Conservation (phyloP, 2,888 invertebrate genomes). For the Ommatoiulus sabulosus region DNA sequence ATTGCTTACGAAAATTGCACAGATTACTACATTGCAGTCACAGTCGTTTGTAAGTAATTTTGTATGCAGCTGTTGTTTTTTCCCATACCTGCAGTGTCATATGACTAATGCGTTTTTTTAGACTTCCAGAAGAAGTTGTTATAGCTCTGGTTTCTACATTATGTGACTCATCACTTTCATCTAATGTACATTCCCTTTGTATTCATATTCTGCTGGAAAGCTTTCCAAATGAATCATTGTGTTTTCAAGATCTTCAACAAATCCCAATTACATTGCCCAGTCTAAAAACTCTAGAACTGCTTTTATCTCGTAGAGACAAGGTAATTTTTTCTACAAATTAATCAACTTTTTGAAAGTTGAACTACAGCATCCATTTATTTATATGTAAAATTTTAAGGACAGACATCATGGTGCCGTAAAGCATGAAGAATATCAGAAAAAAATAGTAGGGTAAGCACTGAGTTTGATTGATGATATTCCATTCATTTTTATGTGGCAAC, state of each 20-base stretch:
- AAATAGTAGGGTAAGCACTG: neutral
- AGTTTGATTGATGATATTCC: no score
- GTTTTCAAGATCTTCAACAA: slow-evolving; percentile 48
- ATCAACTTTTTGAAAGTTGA: neutral
- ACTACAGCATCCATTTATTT: neutral
- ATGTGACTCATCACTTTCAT: slow-evolving; percentile 50
- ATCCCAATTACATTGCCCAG: neutral
- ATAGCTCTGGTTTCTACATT: slow-evolving; percentile 54
- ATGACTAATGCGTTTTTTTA: neutral
- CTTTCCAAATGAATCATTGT: slow-evolving; percentile 11
- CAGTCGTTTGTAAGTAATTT: slow-evolving; percentile 10
- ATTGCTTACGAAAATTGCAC: slow-evolving; percentile 37
- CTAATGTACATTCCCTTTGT: slow-evolving; percentile 9
- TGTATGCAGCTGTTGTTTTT: neutral
- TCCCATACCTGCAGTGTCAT: neutral
- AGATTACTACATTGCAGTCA: slow-evolving; percentile 22
- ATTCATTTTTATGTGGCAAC: no score
- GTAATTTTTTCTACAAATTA: neutral
- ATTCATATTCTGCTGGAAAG: slow-evolving; percentile 25
- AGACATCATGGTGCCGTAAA: neutral
- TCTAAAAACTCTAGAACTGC: neutral
- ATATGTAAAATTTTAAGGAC: neutral
- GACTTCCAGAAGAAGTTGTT: slow-evolving; percentile 55
- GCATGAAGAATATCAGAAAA: neutral
- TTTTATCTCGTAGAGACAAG: neutral